phyloP scores from a whole-genome alignment of 2,888 invertebrate genomes.

The Nymphalis c-album region DNA sequence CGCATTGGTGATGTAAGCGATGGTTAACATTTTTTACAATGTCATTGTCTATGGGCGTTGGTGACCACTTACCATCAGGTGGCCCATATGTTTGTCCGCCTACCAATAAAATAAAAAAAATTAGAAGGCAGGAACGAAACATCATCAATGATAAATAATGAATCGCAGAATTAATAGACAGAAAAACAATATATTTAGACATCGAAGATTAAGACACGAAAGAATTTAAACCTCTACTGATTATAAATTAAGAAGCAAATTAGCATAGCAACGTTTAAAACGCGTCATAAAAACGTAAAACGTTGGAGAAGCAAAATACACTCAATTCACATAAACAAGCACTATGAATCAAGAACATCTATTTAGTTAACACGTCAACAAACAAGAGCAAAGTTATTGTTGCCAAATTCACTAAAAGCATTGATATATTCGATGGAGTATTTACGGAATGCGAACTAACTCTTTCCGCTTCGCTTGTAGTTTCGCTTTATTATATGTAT shows the following conservation, averaged over 20 bases:
- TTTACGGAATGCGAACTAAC: constrained; percentile 5
- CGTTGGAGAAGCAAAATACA: constrained; percentile 14
- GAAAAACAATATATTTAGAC: not conserved
- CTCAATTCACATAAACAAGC: constrained; percentile 25
- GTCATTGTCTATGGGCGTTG: too few species aligned
- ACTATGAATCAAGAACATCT: constrained; percentile 23
- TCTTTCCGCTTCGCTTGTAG: not conserved
- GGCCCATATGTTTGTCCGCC: too few species aligned
- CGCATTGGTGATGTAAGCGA: too few species aligned
- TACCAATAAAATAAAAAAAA: too few species aligned
- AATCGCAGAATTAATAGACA: not conserved
- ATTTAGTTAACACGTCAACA: constrained; percentile 32
- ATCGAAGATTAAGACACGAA: not conserved
- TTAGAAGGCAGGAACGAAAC: too few species aligned
- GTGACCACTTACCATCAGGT: too few species aligned
- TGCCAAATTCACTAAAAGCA: constrained; percentile 34
- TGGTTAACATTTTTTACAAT: too few species aligned
- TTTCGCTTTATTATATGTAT: too few species aligned
- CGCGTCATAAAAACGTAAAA: constrained; percentile 6
- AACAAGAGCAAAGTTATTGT: constrained; percentile 20
- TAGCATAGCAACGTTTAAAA: not conserved
- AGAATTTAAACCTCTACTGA: not conserved
- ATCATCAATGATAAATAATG: not conserved
- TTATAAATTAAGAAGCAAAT: not conserved
- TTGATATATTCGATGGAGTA: constrained; percentile 6